Conservation (phyloP, 2,797 vertebrate species). For the Etheostoma nigrum region DNA sequence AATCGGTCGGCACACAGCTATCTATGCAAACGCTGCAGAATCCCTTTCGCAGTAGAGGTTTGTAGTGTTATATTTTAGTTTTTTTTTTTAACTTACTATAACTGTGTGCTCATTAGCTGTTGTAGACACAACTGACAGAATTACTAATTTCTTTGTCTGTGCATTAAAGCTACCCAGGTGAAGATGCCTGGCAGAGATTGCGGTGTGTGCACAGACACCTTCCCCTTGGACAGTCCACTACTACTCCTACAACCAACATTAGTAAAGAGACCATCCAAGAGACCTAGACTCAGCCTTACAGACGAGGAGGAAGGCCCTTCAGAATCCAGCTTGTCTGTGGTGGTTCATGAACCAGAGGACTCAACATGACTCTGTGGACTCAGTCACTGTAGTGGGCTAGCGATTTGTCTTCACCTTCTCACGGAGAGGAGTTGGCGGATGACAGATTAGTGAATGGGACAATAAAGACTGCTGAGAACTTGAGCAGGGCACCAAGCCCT, state of each 20-base stretch:
- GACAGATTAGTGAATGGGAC: slow-evolving; percentile 2
- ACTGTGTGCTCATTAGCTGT: neutral
- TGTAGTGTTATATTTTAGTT: neutral
- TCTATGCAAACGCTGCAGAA: slow-evolving; percentile 30
- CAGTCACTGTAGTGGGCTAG: neutral
- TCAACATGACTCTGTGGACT: slow-evolving; percentile 5
- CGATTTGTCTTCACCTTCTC: neutral
- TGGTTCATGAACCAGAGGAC: slow-evolving; percentile 7
- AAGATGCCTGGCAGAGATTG: slow-evolving; percentile 29
- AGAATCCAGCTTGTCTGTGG: neutral
- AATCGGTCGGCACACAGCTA: slow-evolving; percentile 33
- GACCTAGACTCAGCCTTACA: slow-evolving; percentile 25
- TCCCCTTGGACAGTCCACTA: slow-evolving; percentile 35
- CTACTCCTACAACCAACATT: slow-evolving; percentile 42
- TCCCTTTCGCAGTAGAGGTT: slow-evolving; percentile 20
- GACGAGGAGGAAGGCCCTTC: slow-evolving; percentile 12
- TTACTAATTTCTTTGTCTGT: slow-evolving; percentile 5
- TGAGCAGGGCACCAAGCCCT: neutral
- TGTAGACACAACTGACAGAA: neutral
- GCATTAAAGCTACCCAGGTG: slow-evolving; percentile 31
- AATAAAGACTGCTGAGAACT: neutral
- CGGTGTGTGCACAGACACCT: slow-evolving; percentile 35
- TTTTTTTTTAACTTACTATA: neutral
- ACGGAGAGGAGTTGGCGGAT: neutral
- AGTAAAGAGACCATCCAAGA: slow-evolving; percentile 30